A percentile compares a stretch with the other conserved stretches of the same genome.
Conservation (phyloP, 2,113 vertebrate species). For the Indri indri region DNA sequence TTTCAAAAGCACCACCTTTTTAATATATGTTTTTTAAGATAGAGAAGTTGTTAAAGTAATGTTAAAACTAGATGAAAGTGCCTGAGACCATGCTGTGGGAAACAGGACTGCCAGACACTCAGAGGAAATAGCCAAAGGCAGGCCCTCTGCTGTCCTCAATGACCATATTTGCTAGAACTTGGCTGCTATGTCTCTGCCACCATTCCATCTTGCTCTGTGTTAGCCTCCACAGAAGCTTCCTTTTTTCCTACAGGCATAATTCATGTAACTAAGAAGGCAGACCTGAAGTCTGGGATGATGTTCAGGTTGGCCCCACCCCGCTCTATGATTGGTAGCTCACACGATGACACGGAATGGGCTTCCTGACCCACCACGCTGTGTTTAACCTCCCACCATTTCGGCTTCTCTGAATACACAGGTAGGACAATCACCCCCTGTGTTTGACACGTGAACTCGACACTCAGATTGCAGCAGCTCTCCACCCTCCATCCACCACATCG, state of each 20-base stretch:
- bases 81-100: not conserved
- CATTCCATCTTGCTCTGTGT: too few species aligned
- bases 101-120: not conserved
- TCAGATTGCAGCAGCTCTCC: too few species aligned
- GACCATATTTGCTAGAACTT: not conserved
- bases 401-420: not conserved
- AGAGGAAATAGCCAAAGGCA: not conserved
- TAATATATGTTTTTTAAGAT: not conserved
- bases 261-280: not conserved
- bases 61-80: not conserved
- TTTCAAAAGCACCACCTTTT: not conserved
- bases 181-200: fast-evolving
- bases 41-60: not conserved
- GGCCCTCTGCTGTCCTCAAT: fast-evolving
- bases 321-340: not conserved
- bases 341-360: fast-evolving
- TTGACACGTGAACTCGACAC: not conserved
- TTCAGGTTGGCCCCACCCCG: not conserved
- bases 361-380: not conserved
- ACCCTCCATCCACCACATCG: fast-evolving
- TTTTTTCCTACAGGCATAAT: not conserved
- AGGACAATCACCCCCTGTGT: not conserved
- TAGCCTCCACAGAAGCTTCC: not conserved
- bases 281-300: not conserved
- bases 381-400: not conserved